phyloP scores from a whole-genome alignment of 2,888 invertebrate species.

The Eupithecia exiguata region DNA sequence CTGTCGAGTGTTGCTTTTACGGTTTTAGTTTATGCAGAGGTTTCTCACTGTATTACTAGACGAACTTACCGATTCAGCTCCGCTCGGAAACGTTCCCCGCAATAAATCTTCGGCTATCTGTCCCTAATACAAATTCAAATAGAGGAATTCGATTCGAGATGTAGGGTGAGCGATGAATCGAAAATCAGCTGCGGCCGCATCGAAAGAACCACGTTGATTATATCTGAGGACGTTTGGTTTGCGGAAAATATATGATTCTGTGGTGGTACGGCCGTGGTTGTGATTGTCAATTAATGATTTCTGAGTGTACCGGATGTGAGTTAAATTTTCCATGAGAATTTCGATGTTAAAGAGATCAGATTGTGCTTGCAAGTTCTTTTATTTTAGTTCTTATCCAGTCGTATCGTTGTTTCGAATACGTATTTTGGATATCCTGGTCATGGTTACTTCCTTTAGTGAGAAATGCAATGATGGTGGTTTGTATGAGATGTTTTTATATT shows the following conservation, averaged over 20 bases:
- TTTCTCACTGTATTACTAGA: conserved; percentile 16
- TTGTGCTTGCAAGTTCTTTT: no score
- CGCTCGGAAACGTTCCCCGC: conserved; percentile 36
- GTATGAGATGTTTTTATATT: no score
- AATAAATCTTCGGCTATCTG: conserved; percentile 44
- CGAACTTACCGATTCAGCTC: conserved; percentile 43
- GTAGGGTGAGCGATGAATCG: conserved; percentile 32
- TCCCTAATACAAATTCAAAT: conserved; percentile 41
- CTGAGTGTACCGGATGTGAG: no score
- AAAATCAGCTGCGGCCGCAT: conserved; percentile 20
- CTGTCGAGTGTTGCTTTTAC: background rate
- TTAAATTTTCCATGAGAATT: no score
- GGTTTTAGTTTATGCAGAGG: background rate
- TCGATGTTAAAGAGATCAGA: no score
- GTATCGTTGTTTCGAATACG: no score
- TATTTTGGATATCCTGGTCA: no score
- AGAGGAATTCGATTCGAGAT: conserved; percentile 37
- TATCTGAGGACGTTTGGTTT: background rate
- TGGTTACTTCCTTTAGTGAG: no score
- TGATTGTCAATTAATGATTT: no score
- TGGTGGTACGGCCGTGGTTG: no score
- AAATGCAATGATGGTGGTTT: no score
- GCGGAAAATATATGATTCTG: background rate
- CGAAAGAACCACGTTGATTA: background rate
- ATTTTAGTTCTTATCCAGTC: no score